Conservation (phyloP, 1,140 invertebrate species). For the Conus betulinus region DNA sequence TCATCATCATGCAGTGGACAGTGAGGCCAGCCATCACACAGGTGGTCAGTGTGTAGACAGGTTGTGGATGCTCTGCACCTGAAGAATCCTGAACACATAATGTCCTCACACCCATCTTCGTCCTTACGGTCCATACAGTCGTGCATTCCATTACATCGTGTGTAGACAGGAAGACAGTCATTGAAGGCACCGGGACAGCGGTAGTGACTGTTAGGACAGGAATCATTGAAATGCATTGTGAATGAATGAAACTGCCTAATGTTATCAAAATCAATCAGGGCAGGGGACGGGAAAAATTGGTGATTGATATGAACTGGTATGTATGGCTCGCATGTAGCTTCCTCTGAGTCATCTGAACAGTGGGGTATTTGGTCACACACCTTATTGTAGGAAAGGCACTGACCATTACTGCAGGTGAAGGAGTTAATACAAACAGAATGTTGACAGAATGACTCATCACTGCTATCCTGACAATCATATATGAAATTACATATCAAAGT, state of each 20-base stretch:
- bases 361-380: neutral
- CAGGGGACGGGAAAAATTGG: constrained; percentile 21
- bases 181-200: neutral
- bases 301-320: neutral
- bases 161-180: neutral
- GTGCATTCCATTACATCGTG: constrained; percentile 1
- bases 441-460: neutral
- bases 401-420: neutral
- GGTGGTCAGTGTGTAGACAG: neutral
- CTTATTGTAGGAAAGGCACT: neutral
- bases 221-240: neutral
- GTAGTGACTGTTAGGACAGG: neutral
- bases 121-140: neutral
- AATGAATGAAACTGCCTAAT: neutral
- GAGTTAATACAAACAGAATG: neutral
- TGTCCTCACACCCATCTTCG: neutral
- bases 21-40: constrained; percentile 27
- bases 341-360: constrained; percentile 7
- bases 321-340: constrained; percentile 35
- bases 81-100: neutral
- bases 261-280: neutral
- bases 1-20: constrained; percentile 40
- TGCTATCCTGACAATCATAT: neutral
- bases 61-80: neutral
- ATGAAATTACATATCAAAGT: constrained; percentile 1